Percentiles rank a stretch among this genome's conserved stretches.
phyloP scores from a whole-genome alignment of 2,888 invertebrate genomes.

The Rotaria macrura region DNA sequence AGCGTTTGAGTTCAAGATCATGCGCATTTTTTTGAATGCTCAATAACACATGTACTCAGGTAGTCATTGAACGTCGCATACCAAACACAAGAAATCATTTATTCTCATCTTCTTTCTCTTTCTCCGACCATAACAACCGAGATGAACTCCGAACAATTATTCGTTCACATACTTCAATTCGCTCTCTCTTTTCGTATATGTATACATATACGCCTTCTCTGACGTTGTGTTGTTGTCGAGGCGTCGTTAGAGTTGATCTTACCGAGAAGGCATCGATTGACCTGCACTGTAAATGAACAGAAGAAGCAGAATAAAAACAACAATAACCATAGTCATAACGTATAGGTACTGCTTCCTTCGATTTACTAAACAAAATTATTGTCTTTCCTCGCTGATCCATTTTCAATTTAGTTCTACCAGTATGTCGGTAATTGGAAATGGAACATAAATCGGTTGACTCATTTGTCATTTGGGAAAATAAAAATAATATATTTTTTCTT shows the following conservation, averaged over 20 bases:
- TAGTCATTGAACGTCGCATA: not conserved
- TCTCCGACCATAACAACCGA: constrained; percentile 1
- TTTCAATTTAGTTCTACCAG: not conserved
- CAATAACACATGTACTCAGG: not conserved
- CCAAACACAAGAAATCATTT: not conserved
- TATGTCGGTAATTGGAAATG: not conserved
- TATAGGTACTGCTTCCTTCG: not conserved
- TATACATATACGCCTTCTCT: not conserved
- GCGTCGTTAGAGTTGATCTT: not conserved
- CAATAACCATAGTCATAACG: not conserved
- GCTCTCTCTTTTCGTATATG: not conserved
- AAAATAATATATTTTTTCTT: not conserved
- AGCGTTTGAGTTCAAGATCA: not conserved
- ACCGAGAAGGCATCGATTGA: not conserved
- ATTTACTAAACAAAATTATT: not conserved
- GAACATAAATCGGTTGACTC: not conserved
- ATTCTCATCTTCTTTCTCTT: not conserved
- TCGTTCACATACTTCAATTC: not conserved
- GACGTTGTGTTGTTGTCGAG: not conserved
- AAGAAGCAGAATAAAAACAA: not conserved
- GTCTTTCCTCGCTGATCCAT: not conserved
- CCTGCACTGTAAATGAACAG: not conserved
- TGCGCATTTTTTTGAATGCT: not conserved
- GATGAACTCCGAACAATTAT: not conserved
- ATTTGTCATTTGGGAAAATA: not conserved